These are phyloP conservation scores for Brevipalpus yothersi DNA, from an alignment of 1,140 invertebrate species.

Conservation along the genomic window DNA sequence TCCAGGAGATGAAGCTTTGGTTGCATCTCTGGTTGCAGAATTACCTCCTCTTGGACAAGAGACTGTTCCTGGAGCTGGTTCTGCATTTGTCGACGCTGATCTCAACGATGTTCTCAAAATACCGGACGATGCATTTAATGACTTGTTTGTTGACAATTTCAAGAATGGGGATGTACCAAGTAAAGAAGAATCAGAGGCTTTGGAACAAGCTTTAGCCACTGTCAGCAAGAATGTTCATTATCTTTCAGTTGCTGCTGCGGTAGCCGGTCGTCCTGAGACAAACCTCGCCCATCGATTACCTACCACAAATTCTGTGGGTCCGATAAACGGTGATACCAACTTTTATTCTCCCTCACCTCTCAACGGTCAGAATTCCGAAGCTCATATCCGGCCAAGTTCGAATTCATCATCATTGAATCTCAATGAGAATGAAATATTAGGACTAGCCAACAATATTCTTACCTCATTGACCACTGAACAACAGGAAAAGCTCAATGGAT, in stretches of 20 bases:
- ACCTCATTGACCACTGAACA: slow-evolving; percentile 2
- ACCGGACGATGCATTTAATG: slow-evolving; percentile 55
- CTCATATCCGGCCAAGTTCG: neutral
- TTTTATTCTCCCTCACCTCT: neutral
- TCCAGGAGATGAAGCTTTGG: slow-evolving; percentile 3
- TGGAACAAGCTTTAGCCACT: slow-evolving; percentile 52
- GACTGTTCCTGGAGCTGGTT: neutral
- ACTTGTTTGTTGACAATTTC: slow-evolving; percentile 45
- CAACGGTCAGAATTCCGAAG: neutral
- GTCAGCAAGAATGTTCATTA: slow-evolving; percentile 23
- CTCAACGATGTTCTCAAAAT: slow-evolving; percentile 67
- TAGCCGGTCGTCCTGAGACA: neutral
- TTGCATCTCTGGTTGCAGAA: slow-evolving; percentile 4
- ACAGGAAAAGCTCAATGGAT: slow-evolving; percentile 3
- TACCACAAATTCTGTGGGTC: neutral
- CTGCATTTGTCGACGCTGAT: slow-evolving; percentile 21
- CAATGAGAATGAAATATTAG: neutral
- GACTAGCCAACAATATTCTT: slow-evolving; percentile 1
- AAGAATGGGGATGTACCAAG: slow-evolving; percentile 28
- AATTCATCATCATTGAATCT: neutral
- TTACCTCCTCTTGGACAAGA: neutral
- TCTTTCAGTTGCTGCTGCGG: neutral
- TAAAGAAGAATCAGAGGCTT: slow-evolving; percentile 51
- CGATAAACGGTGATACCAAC: slow-evolving; percentile 1
- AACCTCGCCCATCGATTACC: neutral